Conservation (phyloP, 2,113 vertebrate genomes). For the Marmota monax region DNA sequence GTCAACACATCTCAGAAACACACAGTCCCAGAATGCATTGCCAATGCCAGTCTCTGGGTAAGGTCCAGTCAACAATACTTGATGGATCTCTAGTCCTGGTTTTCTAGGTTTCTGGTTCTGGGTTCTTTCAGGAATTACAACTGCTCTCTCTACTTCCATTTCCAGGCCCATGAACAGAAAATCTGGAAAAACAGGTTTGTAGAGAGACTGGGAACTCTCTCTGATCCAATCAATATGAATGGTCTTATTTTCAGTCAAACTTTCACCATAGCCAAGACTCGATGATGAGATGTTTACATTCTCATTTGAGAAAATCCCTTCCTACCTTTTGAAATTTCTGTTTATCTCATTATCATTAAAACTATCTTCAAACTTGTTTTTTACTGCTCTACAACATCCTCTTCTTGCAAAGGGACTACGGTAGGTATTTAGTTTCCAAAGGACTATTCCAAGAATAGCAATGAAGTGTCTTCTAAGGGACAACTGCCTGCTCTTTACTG, state of each 20-base stretch:
- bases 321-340: neutral
- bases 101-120: neutral
- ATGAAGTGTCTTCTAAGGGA: neutral
- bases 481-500: neutral
- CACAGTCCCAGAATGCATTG: neutral
- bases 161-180: neutral
- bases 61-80: neutral
- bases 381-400: neutral
- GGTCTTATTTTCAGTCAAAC: constrained; percentile 3
- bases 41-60: neutral
- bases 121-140: neutral
- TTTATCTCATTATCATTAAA: neutral
- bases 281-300: neutral
- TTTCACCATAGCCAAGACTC: neutral
- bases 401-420: neutral
- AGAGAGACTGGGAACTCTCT: neutral
- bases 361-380: neutral
- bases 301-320: neutral
- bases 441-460: neutral
- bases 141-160: neutral
- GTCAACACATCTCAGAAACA: neutral
- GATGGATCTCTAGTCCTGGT: neutral
- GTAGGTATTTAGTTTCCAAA: neutral
- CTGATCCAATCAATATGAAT: neutral
- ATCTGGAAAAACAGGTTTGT: neutral